Base-by-base conservation (phyloP, 2,888 invertebrate genomes). In the Ormia ochracea region DNA sequence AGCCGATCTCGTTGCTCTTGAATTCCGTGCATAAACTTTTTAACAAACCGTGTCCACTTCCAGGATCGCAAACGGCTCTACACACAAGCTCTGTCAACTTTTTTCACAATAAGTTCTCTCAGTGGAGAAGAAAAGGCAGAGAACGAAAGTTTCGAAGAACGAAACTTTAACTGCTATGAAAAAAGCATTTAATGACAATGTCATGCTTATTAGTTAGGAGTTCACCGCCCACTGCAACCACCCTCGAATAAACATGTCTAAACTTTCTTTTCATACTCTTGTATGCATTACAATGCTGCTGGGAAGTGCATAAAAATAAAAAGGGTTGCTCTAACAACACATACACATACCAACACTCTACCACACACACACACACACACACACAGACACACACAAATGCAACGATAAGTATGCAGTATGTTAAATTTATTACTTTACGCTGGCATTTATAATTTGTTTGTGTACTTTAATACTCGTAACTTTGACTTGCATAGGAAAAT, bases 391-490 rank as follows among this genome's bases (percentile, higher is more conserved):
- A n/a, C 5, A 38, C 31, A 58, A 17, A 9, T 3, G 23, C 28
- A n/a, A 38, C 7, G 43, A 43, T 43, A 59, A 52, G 50, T 43
- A 43, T 48, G 31, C 58, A 63, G 69, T 76, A 76, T 48, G 69
- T 56, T 41, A 63, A 69, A 76, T 76, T 76, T 76, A 76, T 76
- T 63, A 54, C 61, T 45, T 76, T 61, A 45, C 61, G 68, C 56
- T 76, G 61, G 12, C 69, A 69, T 61, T 69, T 76, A 76, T 48
- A 61, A 17, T n/a, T 21, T 63, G 54, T 31, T 28, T 61, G 36
- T 52, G n/a, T 58, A 17, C 17, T 43, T 45, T 56, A 19, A 17
- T 45, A 23, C n/a, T 9, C 14, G 12, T 33, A 33, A 72, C n/a
- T 28, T 21, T 19, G 9, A 58, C 45, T 31, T 14, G 45, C 17